phyloP scores from a whole-genome alignment of 2,113 vertebrate species.

The Scortum barcoo region DNA sequence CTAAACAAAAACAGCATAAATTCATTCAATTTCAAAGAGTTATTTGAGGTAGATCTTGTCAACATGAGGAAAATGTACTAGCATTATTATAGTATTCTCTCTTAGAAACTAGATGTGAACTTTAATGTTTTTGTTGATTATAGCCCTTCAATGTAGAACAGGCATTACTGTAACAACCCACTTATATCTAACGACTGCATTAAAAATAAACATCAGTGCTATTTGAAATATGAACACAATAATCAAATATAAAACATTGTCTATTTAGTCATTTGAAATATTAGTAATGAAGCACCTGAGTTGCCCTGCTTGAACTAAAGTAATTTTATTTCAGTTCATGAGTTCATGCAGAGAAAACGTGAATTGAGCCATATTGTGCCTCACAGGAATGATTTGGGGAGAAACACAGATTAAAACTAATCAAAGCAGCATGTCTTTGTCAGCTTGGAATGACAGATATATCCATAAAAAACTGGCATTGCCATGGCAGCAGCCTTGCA shows the following conservation, averaged over 20 bases:
- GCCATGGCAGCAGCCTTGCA: background rate
- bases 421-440: background rate
- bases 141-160: background rate
- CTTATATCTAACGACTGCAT: background rate
- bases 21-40: background rate
- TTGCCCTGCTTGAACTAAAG: background rate
- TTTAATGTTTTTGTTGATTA: background rate
- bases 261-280: background rate
- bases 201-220: background rate
- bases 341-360: background rate
- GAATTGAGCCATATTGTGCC: background rate
- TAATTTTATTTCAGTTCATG: background rate
- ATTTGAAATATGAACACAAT: background rate
- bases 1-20: too few species aligned
- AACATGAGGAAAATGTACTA: background rate
- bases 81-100: background rate
- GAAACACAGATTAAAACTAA: background rate
- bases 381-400: too few species aligned
- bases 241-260: background rate
- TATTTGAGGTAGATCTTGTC: background rate
- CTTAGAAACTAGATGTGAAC: background rate
- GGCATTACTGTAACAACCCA: too few species aligned
- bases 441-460: background rate
- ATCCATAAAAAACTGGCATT: background rate
- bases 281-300: background rate